Evolutionary conservation across 2,113 vertebrate species (phyloP), one percentile per base, ranked within the genome.

Genomic region (Procapra przewalskii): DNA sequence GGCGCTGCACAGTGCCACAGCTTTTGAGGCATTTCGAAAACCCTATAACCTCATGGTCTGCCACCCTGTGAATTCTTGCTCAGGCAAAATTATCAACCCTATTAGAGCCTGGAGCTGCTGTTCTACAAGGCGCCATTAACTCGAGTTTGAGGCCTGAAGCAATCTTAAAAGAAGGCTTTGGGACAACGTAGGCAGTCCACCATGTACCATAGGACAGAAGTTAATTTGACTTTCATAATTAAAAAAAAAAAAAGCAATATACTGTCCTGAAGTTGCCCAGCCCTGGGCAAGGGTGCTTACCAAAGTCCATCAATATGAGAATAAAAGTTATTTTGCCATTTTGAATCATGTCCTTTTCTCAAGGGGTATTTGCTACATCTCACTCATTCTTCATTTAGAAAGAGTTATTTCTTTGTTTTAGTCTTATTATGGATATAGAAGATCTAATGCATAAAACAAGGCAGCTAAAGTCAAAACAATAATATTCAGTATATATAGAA

Each of bases 211-310:
- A 75, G 36, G 90, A 57, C 19, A 36, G 31, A 97, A 94, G 83
- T 96, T 93, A 96, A 95, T 92, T 64, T 96, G 52, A 36, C 77
- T 84, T 81, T 94, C 57, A 27, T 84, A 75, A 91, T 84, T 62
- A 62, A 93, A 59, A 81, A 52, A 80, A 48, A 16, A 59, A 14
- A 79, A 81, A 36, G 2, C 12, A 45, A 82, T 43, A 43, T 43
- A 81, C 19, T 36, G 4, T 52, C 9, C 7, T 59, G 13, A 96
- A 79, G 12, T 89, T 96, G n/a, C 1, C 33, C 12, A 91, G 79
- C 82, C 29, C 14, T 55, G 40, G 57, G 64, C 88, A 85, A 23
- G 25, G n/a, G 77, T 45, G 6, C 33, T 17, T 55, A 82, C 15
- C 19, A 77, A 97, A 64, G 6, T 93, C 50, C 50, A 91, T 92